phyloP scores from a whole-genome alignment of 1,140 invertebrate genomes.

The Eumaeus atala region DNA sequence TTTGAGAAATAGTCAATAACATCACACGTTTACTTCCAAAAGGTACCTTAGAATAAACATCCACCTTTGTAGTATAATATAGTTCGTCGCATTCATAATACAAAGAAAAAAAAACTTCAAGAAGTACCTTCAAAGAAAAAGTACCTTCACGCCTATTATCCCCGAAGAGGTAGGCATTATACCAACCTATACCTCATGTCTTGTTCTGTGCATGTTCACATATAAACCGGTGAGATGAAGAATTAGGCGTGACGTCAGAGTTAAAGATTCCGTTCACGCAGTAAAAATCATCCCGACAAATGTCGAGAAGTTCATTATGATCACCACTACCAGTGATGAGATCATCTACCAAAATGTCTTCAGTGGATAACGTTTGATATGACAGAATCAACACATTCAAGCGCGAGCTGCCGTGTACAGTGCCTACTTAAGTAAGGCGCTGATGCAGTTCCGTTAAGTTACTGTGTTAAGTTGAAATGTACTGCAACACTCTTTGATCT shows the following conservation, averaged over 20 bases:
- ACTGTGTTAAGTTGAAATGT: conserved; percentile 21
- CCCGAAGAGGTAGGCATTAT: too few species aligned
- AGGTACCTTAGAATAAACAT: background rate
- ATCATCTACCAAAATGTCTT: conserved; percentile 28
- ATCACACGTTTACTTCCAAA: background rate
- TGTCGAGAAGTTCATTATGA: conserved; percentile 21
- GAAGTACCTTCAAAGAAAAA: too few species aligned
- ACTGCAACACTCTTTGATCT: background rate
- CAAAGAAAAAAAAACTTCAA: too few species aligned
- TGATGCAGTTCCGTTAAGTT: conserved; percentile 21
- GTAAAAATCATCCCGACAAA: conserved; percentile 28
- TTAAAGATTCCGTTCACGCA: conserved; percentile 32
- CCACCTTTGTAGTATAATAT: conserved; percentile 24
- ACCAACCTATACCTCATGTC: conserved; percentile 24
- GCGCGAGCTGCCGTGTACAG: conserved; percentile 24
- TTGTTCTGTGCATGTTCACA: conserved; percentile 24
- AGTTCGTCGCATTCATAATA: conserved; percentile 23
- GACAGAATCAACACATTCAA: conserved; percentile 18
- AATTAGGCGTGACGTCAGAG: conserved; percentile 8
- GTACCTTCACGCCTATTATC: too few species aligned
- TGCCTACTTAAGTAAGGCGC: conserved; percentile 31
- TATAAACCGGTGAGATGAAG: conserved; percentile 15
- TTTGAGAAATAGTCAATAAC: too few species aligned
- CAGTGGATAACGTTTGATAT: conserved; percentile 16
- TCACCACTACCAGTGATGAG: conserved; percentile 24